These are phyloP conservation scores for Apoda limacodes DNA, from an alignment of 2,888 invertebrate species.

Conservation along the genomic window DNA sequence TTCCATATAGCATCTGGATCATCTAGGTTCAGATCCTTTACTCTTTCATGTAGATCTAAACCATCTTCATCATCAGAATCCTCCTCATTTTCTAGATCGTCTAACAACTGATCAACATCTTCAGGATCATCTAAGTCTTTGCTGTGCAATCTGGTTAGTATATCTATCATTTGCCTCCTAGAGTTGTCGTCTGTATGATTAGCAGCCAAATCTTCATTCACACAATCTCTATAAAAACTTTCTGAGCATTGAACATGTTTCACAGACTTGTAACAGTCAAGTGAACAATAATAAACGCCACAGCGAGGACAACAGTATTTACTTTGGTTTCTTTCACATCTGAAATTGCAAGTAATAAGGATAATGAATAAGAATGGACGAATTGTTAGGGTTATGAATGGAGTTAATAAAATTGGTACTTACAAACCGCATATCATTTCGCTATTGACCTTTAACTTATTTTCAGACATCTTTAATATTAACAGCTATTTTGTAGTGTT, in stretches of 20 bases:
- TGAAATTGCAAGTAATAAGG: too few species aligned
- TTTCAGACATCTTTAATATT: slow-evolving; percentile 27
- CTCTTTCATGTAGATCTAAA: slow-evolving; percentile 72
- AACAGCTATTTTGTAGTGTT: not conserved
- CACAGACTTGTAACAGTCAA: slow-evolving; percentile 84
- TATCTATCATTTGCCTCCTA: slow-evolving; percentile 73
- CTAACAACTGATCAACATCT: slow-evolving; percentile 16
- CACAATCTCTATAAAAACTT: slow-evolving; percentile 86
- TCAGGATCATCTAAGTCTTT: slow-evolving; percentile 33
- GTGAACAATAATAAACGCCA: slow-evolving; percentile 82
- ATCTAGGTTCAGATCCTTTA: slow-evolving; percentile 80
- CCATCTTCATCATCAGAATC: slow-evolving; percentile 67
- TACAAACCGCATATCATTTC: slow-evolving; percentile 44
- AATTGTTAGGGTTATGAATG: too few species aligned
- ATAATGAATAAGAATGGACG: too few species aligned
- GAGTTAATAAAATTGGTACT: slow-evolving; percentile 32
- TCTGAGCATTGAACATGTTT: slow-evolving; percentile 88
- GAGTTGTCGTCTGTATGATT: slow-evolving; percentile 57
- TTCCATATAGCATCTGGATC: slow-evolving; percentile 84
- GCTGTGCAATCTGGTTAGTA: slow-evolving; percentile 67
- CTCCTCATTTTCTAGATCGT: slow-evolving; percentile 35
- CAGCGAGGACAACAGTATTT: slow-evolving; percentile 93
- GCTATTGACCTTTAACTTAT: slow-evolving; percentile 20
- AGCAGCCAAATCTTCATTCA: slow-evolving; percentile 76
- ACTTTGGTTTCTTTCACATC: slow-evolving; percentile 69